Evolutionary conservation across 2,797 vertebrate genomes (phyloP), one percentile per base, ranked within the genome.

Genomic region (Thaleichthys pacificus): DNA sequence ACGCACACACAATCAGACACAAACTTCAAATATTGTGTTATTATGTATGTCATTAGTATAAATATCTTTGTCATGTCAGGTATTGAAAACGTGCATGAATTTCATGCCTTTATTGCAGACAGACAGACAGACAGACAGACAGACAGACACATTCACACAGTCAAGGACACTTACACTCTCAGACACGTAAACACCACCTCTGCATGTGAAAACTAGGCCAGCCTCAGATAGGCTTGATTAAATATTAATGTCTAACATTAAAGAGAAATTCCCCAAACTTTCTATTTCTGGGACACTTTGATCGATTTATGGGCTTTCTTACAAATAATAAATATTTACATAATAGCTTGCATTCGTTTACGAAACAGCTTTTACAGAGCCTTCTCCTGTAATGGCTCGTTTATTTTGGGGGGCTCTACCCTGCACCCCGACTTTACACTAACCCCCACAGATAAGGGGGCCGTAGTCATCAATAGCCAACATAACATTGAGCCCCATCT

Each of bases 211-310:
- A 91, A 91, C 87, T 83, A 88, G 89, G 84, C 70, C 86, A 86
- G 80, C 66, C 47, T 85, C 81, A 82, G 87, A 89, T 85, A 86
- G 81, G 77, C 68, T 6, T 81, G 82, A 90, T 92, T 83, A 91
- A 92, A 91, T 90, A 91, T 93, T 91, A 87, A 91, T 89, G 80
- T 79, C 84, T 77, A 79, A 85, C 87, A 89, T 87, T 89, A 90
- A 88, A 89, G 86, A 89, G 81, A 86, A 89, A 91, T 85, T 83
- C 88, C 82, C 82, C 81, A 89, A 91, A 89, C 87, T 85, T 90
- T 88, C 77, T 87, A 88, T 90, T 90, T 89, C 85, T 87, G 83
- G 88, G 86, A 88, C 87, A 87, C 65, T 63, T 82, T 85, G 84
- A 87, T 84, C 87, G 86, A 92, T 89, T 86, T 87, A 88, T 84